Evolutionary conservation across 2,888 invertebrate species (phyloP).

Genomic region (Frankliniella intonsa): DNA sequence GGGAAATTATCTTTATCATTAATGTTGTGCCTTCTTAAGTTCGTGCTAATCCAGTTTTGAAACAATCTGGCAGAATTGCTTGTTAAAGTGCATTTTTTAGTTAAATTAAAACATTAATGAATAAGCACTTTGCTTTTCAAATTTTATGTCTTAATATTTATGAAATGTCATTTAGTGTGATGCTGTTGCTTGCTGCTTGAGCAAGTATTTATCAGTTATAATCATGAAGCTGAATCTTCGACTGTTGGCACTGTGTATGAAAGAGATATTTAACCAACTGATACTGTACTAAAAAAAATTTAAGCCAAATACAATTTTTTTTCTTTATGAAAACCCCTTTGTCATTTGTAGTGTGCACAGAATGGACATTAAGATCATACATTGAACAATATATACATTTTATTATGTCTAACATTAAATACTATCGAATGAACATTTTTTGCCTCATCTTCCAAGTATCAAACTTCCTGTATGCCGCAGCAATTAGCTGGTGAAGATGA

Average conservation of each 20-base stretch:
- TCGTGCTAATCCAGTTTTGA: background rate
- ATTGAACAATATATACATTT: background rate
- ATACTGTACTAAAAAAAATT: slow-evolving; percentile 21
- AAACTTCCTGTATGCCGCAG: slow-evolving; percentile 80
- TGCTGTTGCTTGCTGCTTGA: background rate
- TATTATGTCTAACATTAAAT: background rate
- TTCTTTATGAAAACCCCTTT: background rate
- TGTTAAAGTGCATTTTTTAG: background rate
- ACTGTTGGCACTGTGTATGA: slow-evolving; percentile 14
- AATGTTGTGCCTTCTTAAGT: background rate
- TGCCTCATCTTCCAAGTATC: slow-evolving; percentile 74
- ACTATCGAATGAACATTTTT: slow-evolving; percentile 35
- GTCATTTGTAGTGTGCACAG: background rate
- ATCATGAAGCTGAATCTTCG: background rate
- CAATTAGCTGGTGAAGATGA: slow-evolving; percentile 83
- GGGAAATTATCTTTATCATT: slow-evolving; percentile 1
- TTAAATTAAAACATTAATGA: background rate
- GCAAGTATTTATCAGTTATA: background rate
- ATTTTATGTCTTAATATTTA: background rate
- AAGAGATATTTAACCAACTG: slow-evolving; percentile 8
- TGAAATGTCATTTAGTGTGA: background rate
- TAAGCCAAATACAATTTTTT: slow-evolving; percentile 2
- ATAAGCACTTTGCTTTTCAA: background rate
- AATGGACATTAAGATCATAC: background rate
- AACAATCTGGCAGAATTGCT: background rate